phyloP scores from a whole-genome alignment of 1,140 invertebrate species.

The Melanaphis sacchari region DNA sequence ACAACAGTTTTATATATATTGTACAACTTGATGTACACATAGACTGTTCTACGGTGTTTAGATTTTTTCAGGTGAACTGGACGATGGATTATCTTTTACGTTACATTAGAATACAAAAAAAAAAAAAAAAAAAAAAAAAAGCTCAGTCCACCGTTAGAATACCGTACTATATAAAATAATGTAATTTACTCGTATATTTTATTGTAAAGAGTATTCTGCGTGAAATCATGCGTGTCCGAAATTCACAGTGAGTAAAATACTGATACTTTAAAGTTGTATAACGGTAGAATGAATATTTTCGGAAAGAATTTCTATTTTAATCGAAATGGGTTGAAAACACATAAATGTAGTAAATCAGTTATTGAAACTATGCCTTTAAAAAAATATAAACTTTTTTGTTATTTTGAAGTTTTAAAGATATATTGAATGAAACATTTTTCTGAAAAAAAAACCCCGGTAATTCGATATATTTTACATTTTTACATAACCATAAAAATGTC shows the following conservation, averaged over 20 bases:
- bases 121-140: conserved; percentile 2
- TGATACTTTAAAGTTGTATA: neutral
- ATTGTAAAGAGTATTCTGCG: neutral
- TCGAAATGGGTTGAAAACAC: neutral
- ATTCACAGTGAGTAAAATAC: neutral
- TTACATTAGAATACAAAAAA: neutral
- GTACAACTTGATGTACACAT: neutral
- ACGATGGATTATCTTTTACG: neutral
- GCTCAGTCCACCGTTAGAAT: neutral
- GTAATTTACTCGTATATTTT: no score
- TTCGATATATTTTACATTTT: conserved; percentile 7
- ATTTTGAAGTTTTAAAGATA: neutral
- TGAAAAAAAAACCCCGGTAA: neutral
- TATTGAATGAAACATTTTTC: neutral
- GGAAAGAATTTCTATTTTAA: neutral
- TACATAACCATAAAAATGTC: neutral
- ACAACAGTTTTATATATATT: neutral
- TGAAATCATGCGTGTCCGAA: neutral
- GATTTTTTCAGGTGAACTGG: neutral
- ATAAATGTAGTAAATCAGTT: neutral
- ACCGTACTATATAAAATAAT: neutral
- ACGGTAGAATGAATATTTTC: neutral
- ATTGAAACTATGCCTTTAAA: neutral
- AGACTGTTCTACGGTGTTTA: neutral
- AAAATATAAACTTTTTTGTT: neutral